Evolutionary conservation across 2,797 vertebrate genomes (phyloP).

Genomic region (Etheostoma nigrum): DNA sequence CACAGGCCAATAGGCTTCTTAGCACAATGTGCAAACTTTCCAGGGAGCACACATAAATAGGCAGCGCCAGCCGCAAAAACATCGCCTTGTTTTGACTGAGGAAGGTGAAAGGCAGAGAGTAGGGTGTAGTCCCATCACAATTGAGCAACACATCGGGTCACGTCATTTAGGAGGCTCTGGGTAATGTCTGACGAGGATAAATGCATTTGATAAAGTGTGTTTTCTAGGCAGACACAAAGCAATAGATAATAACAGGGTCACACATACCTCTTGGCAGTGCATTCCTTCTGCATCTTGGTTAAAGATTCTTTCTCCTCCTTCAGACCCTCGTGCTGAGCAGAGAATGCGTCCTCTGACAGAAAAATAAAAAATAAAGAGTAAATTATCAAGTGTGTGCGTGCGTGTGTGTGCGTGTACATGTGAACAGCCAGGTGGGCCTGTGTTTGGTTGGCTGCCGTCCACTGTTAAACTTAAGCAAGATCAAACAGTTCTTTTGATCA

Average conservation of each 20-base stretch:
- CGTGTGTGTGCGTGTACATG: conserved; percentile 28
- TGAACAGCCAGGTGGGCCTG: conserved; percentile 73
- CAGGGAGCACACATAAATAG: conserved; percentile 56
- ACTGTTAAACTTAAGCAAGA: conserved; percentile 49
- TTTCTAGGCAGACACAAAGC: conserved; percentile 48
- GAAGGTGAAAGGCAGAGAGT: conserved; percentile 34
- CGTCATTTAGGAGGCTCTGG: conserved; percentile 19
- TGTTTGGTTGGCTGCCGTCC: conserved; percentile 62
- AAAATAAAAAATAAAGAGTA: conserved; percentile 29
- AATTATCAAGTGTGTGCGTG: conserved; percentile 66
- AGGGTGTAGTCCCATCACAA: conserved; percentile 44
- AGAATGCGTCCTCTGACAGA: conserved; percentile 89
- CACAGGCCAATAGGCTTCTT: conserved; percentile 49
- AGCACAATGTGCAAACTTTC: conserved; percentile 60
- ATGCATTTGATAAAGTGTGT: conserved; percentile 21
- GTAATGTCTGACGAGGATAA: conserved; percentile 53
- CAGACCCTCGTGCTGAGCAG: conserved; percentile 87
- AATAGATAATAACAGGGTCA: conserved; percentile 61
- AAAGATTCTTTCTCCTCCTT: conserved; percentile 91
- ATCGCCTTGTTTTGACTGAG: conserved; percentile 54
- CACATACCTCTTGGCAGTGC: conserved; percentile 94
- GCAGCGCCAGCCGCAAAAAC: conserved; percentile 39
- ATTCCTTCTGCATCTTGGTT: conserved; percentile 91
- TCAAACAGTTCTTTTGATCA: conserved; percentile 73
- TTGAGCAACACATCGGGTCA: conserved; percentile 34